phyloP scores from a whole-genome alignment of 2,797 vertebrate genomes.

The Chloroceryle amazona region DNA sequence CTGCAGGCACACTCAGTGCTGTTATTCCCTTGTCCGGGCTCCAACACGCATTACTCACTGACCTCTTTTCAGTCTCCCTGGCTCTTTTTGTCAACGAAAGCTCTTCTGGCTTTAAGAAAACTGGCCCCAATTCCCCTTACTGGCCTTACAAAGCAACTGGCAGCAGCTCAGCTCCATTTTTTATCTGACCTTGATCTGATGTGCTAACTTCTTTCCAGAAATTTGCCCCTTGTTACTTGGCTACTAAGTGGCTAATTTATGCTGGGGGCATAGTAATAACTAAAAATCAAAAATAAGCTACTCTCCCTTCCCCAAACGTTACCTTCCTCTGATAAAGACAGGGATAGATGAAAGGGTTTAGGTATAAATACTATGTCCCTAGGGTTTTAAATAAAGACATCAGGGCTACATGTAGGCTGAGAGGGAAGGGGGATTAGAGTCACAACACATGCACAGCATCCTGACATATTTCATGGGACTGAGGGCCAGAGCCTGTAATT shows the following conservation, averaged over 20 bases:
- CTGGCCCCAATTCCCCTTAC: neutral
- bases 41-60: conserved; percentile 27
- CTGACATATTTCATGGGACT: neutral
- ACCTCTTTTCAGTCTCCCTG: conserved; percentile 15
- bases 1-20: neutral
- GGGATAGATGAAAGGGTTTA: neutral
- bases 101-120: neutral
- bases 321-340: neutral
- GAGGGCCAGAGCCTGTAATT: neutral
- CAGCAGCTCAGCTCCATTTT: neutral
- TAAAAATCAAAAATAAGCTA: neutral
- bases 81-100: neutral
- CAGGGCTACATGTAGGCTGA: neutral
- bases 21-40: conserved; percentile 27
- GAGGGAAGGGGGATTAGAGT: neutral
- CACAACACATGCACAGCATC: neutral
- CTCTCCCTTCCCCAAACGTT: neutral
- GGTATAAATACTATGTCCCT: neutral
- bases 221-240: neutral
- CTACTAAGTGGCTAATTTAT: neutral
- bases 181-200: neutral
- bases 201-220: neutral
- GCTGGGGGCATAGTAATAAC: neutral
- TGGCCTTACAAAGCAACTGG: neutral
- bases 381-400: neutral